Percentiles rank a stretch among this genome's conserved stretches.
Conservation (phyloP, 30 jellyfish, hydroid and myxozoan species). For the Hydra vulgaris region DNA sequence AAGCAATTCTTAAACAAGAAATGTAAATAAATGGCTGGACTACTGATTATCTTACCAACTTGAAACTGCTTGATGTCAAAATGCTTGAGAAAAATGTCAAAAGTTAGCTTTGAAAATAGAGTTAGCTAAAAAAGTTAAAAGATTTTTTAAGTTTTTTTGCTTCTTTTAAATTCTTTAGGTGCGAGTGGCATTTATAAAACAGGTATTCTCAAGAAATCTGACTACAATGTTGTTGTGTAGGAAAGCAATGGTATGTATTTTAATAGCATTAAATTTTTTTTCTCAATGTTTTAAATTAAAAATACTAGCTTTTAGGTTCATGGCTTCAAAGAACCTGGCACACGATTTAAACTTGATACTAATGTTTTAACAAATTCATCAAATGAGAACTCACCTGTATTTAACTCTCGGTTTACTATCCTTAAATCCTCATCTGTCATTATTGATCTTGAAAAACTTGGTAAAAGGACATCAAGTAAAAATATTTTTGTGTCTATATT, state of each 20-base stretch:
- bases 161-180: background rate
- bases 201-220: background rate
- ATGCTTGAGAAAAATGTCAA: no score
- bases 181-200: background rate
- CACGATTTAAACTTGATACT: background rate
- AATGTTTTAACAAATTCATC: background rate
- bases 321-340: background rate
- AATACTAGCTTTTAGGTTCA: background rate
- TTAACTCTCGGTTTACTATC: background rate
- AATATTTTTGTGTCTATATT: no score
- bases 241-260: background rate
- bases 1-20: no score
- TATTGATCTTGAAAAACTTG: background rate
- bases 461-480: background rate
- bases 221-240: background rate
- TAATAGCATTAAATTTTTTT: no score
- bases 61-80: no score
- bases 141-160: background rate
- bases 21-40: no score
- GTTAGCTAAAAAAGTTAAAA: background rate
- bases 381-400: background rate
- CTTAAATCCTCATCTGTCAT: no score
- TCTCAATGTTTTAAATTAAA: no score
- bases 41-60: no score
- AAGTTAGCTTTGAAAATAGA: no score